Conservation (phyloP, 2,113 vertebrate genomes). For the Uria aalge region DNA sequence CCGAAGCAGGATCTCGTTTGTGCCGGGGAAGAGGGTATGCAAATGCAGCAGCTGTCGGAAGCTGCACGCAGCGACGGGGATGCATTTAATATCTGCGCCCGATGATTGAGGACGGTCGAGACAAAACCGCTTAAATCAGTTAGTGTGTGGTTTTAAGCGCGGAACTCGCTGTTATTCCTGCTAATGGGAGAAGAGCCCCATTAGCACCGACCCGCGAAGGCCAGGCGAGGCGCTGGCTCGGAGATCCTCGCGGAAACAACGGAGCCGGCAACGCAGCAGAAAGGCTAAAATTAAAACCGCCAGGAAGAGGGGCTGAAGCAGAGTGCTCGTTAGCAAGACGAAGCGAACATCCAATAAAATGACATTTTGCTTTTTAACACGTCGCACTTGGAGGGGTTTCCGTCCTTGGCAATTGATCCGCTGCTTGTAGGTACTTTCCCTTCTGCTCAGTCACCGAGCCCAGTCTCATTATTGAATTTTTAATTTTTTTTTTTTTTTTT, state of each 20-base stretch:
- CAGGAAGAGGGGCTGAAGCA: neutral
- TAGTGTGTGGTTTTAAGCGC: neutral
- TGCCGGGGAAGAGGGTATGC: constrained; percentile 2
- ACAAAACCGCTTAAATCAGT: neutral
- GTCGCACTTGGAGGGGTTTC: neutral
- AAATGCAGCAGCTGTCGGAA: constrained; percentile 46
- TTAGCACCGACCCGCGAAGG: neutral
- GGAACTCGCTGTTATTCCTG: neutral
- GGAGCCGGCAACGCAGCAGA: neutral
- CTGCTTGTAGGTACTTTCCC: neutral
- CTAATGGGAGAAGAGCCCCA: neutral
- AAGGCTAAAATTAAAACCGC: neutral
- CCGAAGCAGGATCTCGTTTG: constrained; percentile 12
- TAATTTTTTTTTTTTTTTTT: neutral
- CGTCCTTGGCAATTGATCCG: neutral
- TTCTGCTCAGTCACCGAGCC: neutral
- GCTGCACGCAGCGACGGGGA: neutral
- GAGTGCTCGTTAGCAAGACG: neutral
- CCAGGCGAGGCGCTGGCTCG: accelerated
- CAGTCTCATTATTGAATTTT: neutral
- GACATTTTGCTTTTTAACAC: neutral
- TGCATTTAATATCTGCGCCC: neutral
- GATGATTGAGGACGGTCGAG: neutral
- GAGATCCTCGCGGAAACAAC: neutral
- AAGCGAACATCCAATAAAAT: neutral